Evolutionary conservation across 1,140 invertebrate genomes (phyloP), one percentile per base, ranked within the genome.

Genomic region (Heliconius melpomene): DNA sequence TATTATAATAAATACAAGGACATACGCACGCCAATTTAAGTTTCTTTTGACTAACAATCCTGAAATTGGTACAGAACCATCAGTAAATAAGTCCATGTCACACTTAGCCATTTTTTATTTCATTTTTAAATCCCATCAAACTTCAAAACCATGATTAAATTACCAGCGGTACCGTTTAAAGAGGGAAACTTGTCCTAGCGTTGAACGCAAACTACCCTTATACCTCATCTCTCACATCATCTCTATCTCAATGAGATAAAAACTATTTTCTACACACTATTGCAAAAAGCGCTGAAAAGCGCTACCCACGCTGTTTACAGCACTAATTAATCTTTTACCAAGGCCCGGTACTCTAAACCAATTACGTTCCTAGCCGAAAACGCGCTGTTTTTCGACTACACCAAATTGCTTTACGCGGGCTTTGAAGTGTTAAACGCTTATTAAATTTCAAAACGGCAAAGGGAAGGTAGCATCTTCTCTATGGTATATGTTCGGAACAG

Each of bases 371-470:
- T 84, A 88, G 86, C 88, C 89, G 87, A 93, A 91, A 90, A 92
- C 87, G 89, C 87, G 83, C 85, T 90, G 90, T 92, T 92, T 92
- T 93, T 93, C 90, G 90, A 90, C 89, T 90, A 87, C 84, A 85
- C 86, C 88, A 91, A 93, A 93, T 92, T 92, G 91, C 88, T 90
- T 91, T 90, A 90, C 89, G 84, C 83, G 87, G 80, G 88, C 91
- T 91, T 91, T 93, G 88, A 92, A 92, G 90, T 93, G 90, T 92
- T 89, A 93, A 92, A 87, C 89, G 91, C 86, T 90, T 92, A 92
- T 93, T 92, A 92, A 92, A 92, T 92, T 93, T 89, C 87, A 87
- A 87, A 88, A 83, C 86, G 80, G 86, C 79, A 86, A 91, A 90
- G 85, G 87, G 86, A 78, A 88, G 84, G 86, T 82, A 83, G 84